Evolutionary conservation across 2,113 vertebrate genomes (phyloP), one percentile per base, ranked within the genome.

Genomic region (Tragelaphus imberbis): DNA sequence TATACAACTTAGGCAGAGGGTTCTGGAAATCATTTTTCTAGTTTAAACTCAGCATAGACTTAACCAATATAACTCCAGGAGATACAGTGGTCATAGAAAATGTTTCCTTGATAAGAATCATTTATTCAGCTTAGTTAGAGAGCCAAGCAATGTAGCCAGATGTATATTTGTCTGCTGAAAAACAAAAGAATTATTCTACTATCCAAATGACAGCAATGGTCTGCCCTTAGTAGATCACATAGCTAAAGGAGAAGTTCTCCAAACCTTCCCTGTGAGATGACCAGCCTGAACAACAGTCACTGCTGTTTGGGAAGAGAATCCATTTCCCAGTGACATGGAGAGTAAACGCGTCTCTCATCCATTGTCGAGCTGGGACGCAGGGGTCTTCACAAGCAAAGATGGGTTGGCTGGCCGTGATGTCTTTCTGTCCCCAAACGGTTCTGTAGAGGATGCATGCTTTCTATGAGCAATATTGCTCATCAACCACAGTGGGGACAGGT

Each of bases 41-140:
- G n/a, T 28, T 95, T 53, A 84, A 91, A 75, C 51, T 16, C 51
- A 40, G 17, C 25, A 81, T 0, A 92, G 79, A 82, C 58, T 87
- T 94, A 95, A 96, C 77, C 90, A 85, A 84, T 17, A 81, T 25
- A 68, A 89, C 63, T 65, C 63, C 47, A 87, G 86, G 80, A 94
- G 12, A 91, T 71, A 61, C 1, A 49, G 49, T 81, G 15, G 47
- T 81, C 94, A 88, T 7, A 85, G 85, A 59, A 88, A 95, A 86
- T 88, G 19, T 91, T 97, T 93, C 79, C 88, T 91, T 94, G 61
- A 49, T 58, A 81, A 55, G 71, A 97, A 95, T 84, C 95, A 96
- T 71, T 95, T 96, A 95, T 89, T 94, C 95, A 80, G 40, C 51
- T 58, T 91, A 82, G 58, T 88, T 89, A 95, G 84, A 84, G 15